Evolutionary conservation across 2,113 vertebrate species (phyloP).

Genomic region (Corythoichthys haematopterus): DNA sequence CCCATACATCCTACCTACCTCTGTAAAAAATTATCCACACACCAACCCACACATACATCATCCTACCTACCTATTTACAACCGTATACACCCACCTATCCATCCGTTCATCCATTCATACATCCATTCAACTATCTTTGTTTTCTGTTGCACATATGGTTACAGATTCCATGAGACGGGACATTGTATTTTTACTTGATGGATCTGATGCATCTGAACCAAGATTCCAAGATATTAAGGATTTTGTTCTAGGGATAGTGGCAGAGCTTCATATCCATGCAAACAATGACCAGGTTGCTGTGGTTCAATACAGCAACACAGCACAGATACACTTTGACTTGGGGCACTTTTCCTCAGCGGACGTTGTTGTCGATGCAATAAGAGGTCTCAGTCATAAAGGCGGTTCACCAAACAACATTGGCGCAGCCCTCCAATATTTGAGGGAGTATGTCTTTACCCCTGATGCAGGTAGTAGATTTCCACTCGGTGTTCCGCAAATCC

Average conservation of each 20-base stretch:
- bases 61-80: not conserved
- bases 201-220: constrained; percentile 64
- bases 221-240: constrained; percentile 62
- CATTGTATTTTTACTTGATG: constrained; percentile 75
- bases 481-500: constrained; percentile 81
- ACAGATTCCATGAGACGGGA: constrained; percentile 67
- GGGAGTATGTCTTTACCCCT: constrained; percentile 72
- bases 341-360: constrained; percentile 63
- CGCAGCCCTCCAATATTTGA: constrained; percentile 76
- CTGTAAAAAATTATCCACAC: not conserved
- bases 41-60: not conserved
- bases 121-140: not conserved
- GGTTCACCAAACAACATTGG: constrained; percentile 82
- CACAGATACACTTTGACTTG: constrained; percentile 61
- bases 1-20: not conserved
- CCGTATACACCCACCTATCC: not conserved
- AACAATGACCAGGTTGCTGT: constrained; percentile 67
- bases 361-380: constrained; percentile 75
- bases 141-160: constrained; percentile 40
- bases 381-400: constrained; percentile 77
- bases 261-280: constrained; percentile 54
- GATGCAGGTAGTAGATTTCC: constrained; percentile 79
- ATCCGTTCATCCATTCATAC: not conserved
- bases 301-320: constrained; percentile 70
- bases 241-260: constrained; percentile 64